phyloP scores from a whole-genome alignment of 2,797 vertebrate genomes.

The Basileuterus tristriatus region DNA sequence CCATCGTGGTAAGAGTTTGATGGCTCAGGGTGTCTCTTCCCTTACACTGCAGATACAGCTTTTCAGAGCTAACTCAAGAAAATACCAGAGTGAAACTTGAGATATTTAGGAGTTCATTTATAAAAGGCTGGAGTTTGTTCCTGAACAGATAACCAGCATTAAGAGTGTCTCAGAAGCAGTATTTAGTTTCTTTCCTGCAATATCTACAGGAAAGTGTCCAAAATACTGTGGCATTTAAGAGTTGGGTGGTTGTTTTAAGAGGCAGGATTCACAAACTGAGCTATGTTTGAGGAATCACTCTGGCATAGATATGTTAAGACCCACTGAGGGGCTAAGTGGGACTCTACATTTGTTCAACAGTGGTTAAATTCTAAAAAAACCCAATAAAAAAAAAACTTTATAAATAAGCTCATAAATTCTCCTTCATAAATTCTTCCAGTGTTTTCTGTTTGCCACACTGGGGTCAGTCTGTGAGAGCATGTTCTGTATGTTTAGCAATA shows the following conservation, averaged over 20 bases:
- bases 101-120: neutral
- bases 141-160: neutral
- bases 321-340: neutral
- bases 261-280: neutral
- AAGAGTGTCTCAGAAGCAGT: neutral
- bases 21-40: neutral
- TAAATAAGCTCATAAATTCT: neutral
- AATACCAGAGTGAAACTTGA: neutral
- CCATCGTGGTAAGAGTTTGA: constrained; percentile 53
- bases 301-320: neutral
- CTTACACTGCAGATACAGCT: neutral
- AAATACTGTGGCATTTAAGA: neutral
- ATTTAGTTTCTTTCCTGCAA: neutral
- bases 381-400: rapidly evolving
- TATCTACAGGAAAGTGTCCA: neutral
- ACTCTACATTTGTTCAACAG: neutral
- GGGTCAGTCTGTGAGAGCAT: neutral
- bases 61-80: neutral
- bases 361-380: neutral
- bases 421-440: neutral
- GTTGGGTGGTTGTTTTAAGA: neutral
- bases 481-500: neutral
- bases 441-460: neutral
- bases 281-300: neutral
- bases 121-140: neutral